Evolutionary conservation across 1,140 invertebrate species (phyloP).

Genomic region (Palaemon carinicauda): DNA sequence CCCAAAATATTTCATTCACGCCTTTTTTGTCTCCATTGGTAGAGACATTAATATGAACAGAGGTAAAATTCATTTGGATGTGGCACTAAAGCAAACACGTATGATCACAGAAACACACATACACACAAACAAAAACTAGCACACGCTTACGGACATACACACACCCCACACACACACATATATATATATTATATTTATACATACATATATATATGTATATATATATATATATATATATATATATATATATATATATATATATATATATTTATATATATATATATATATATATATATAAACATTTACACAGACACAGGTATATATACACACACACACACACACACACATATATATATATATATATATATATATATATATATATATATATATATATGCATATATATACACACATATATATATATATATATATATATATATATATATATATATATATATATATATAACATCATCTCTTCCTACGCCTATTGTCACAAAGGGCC

Average conservation of each 20-base stretch:
- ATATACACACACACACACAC: not conserved
- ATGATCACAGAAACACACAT: too few relatives aligned
- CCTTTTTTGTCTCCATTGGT: too few relatives aligned
- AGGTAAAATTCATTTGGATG: too few relatives aligned
- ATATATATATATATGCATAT: not conserved
- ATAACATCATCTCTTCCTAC: too few relatives aligned
- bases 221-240: not conserved
- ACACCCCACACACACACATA: too few relatives aligned
- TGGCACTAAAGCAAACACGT: too few relatives aligned
- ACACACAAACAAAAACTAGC: too few relatives aligned
- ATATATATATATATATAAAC: not conserved
- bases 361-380: not conserved
- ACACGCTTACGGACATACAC: too few relatives aligned
- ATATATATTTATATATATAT: not conserved
- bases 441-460: conserved; percentile 9
- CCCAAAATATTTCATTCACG: too few relatives aligned
- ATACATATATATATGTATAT: not conserved
- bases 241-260: not conserved
- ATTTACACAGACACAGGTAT: not conserved
- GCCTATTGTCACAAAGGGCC: too few relatives aligned
- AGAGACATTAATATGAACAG: too few relatives aligned
- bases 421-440: conserved; percentile 9
- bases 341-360: not conserved
- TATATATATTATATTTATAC: too few relatives aligned
- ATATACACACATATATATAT: not conserved